Evolutionary conservation across 2,113 vertebrate species (phyloP), one percentile per base, ranked within the genome.

Genomic region (Oriolus oriolus): DNA sequence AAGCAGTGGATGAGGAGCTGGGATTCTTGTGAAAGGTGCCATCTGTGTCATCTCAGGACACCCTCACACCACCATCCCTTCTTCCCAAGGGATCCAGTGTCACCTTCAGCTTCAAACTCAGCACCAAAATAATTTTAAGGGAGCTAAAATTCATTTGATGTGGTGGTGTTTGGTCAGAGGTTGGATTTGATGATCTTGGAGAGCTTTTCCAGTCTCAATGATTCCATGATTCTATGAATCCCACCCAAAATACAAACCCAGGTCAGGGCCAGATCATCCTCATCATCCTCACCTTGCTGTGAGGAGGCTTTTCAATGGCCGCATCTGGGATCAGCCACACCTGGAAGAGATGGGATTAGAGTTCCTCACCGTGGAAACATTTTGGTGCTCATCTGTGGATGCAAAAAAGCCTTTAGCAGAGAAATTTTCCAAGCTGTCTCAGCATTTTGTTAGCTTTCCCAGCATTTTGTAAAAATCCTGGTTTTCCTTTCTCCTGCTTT

Each of bases 331-430:
- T 5, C 47, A 57, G 33, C 10, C 4, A 5, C 16, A 10, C 9
- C 50, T 70, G 69, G 50, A 69, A n/a, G 20, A 76, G 11, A 42
- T 6, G 37, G 26, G 24, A 47, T 35, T 49, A 20, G 49, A 76
- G 15, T 1, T 26, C 7, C 37, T 63, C 15, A 27, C 45, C 0
- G 0, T 4, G 15, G 7, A 39, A 66, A 54, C 2, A 15, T 30
- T 59, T 54, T 35, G 19, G 53, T 7, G 16, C 16, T 80, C 28
- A n/a, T n/a, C n/a, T n/a, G n/a, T n/a, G n/a, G n/a, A n/a, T n/a
- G n/a, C n/a, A n/a, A n/a, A n/a, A n/a, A n/a, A n/a, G n/a, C n/a
- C n/a, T n/a, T n/a, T n/a, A n/a, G n/a, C n/a, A n/a, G n/a, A n/a
- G n/a, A n/a, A n/a, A n/a, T n/a, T n/a, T n/a, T n/a, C n/a, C n/a